Evolutionary conservation across 2,888 invertebrate genomes (phyloP).

Genomic region (Hydrotaea diabolus): DNA sequence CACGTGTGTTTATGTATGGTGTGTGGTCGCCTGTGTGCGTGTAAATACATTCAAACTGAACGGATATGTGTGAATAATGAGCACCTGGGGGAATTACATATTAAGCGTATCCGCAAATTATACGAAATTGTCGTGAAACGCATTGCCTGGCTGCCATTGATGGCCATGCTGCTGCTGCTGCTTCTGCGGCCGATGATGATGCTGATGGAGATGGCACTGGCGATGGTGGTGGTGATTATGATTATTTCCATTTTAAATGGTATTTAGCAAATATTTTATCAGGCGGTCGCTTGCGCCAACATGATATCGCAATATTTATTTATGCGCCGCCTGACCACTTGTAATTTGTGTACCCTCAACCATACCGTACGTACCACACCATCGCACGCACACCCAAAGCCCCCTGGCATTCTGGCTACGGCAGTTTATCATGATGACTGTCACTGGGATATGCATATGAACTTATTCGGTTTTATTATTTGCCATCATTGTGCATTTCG

Average conservation of each 20-base stretch:
- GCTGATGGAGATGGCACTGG: conserved; percentile 25
- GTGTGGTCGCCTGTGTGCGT: background rate
- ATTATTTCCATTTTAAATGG: conserved; percentile 64
- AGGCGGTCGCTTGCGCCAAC: conserved; percentile 52
- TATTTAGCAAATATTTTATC: conserved; percentile 66
- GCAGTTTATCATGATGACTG: conserved; percentile 27
- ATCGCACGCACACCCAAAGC: no score
- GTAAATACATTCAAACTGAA: conserved; percentile 27
- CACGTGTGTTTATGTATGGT: background rate
- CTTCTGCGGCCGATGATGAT: background rate
- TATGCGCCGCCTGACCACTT: conserved; percentile 23
- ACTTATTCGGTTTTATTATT: conserved; percentile 26
- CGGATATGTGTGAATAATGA: conserved; percentile 65
- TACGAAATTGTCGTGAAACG: conserved; percentile 67
- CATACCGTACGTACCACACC: background rate
- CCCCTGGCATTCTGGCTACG: background rate
- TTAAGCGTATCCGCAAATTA: conserved; percentile 67
- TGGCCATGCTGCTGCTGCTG: conserved; percentile 19
- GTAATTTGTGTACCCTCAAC: conserved; percentile 24
- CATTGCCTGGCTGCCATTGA: conserved; percentile 37
- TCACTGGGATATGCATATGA: conserved; percentile 28
- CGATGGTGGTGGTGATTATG: conserved; percentile 48
- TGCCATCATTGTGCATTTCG: conserved; percentile 22
- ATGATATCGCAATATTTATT: conserved; percentile 7
- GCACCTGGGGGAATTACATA: conserved; percentile 64